Base-by-base conservation (phyloP, 2,888 invertebrate genomes). In the Dasypolia templi region DNA sequence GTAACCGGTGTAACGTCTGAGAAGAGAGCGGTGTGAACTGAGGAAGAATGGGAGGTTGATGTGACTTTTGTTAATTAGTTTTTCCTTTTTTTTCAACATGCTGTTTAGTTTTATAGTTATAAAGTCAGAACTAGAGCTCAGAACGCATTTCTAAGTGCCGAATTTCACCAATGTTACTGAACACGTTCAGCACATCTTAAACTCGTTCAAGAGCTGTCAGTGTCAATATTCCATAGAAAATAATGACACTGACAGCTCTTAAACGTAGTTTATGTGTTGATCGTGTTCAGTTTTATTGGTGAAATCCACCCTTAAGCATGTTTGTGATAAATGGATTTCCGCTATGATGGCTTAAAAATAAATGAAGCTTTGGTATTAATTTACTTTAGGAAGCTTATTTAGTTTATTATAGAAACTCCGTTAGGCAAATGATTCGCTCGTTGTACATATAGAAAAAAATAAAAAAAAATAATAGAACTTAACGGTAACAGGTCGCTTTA, bases 1-100 rank as follows among this genome's bases (percentile, higher is more conserved):
- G n/a, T 76, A 35, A 2, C 35, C 35, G n/a, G n/a, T n/a, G n/a
- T n/a, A 83, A 86, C 79, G 79, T 72, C 75, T 55, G 74, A 86
- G 87, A 78, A 61, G 49, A 17, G 2, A 84, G 87, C 83, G 86
- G 62, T 26, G 17, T 59, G 14, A 56, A 6, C 2, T 65, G 19
- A 14, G 7, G 35, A 79, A 64, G 59, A 64, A 63, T 17, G 0
- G 55, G 26, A 17, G 1, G 12, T 44, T 55, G 1, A n/a, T 17
- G 39, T 0, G 14, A 64, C 6, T 32, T 51, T 51, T 39, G 5
- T 51, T 59, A 7, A 2, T 19, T 12, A 7, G 14, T 0, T 53
- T 51, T 72, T 55, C 2, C 22, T 29, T 35, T 51, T 51, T 1
- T 17, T 26, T 75, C 22, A 11, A 0, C 5, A 1, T 0, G 0